Conservation (phyloP, 2,888 invertebrate species). For the Dolichomitus sp. region DNA sequence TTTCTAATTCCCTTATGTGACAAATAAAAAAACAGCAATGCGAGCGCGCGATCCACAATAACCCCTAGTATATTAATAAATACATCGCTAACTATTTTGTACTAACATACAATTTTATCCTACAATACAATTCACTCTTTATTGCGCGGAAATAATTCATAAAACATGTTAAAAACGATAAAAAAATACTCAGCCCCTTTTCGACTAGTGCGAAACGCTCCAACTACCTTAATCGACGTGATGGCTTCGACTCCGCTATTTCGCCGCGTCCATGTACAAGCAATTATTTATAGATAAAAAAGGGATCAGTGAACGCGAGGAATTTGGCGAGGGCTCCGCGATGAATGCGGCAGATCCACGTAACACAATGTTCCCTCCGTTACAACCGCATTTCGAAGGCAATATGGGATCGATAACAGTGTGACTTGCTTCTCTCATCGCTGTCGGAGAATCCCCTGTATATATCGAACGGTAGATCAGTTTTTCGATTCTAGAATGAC, state of each 20-base stretch:
- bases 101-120: no score
- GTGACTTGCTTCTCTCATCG: neutral
- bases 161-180: no score
- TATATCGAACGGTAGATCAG: conserved; percentile 35
- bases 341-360: conserved; percentile 12
- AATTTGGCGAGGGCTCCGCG: conserved; percentile 8
- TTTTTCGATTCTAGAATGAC: conserved; percentile 49
- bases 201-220: neutral
- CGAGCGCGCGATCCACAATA: no score
- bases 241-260: neutral
- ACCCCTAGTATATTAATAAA: no score
- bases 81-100: no score
- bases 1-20: no score
- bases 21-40: no score
- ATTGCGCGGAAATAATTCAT: no score
- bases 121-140: no score
- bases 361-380: conserved; percentile 9
- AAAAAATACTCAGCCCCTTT: no score
- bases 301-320: conserved; percentile 6
- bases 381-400: conserved; percentile 21
- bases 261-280: no score
- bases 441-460: conserved; percentile 1
- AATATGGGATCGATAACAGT: conserved; percentile 16
- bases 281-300: conserved; percentile 32
- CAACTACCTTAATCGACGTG: neutral